Evolutionary conservation across 2,113 vertebrate species (phyloP).

Genomic region (Antigone vipio): DNA sequence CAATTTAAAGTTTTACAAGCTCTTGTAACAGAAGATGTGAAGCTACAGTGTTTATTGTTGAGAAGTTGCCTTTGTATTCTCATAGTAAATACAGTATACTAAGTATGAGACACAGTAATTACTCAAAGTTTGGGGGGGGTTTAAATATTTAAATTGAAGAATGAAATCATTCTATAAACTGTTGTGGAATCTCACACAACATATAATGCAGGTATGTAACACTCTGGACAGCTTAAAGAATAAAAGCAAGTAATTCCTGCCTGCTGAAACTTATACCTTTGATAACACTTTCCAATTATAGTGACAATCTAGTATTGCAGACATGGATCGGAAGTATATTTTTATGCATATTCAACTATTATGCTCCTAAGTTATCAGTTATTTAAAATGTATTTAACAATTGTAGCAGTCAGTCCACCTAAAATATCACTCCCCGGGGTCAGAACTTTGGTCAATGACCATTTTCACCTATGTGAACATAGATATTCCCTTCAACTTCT

Average conservation of each 20-base stretch:
- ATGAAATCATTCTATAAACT: not conserved
- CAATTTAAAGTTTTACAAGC: not conserved
- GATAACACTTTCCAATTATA: not conserved
- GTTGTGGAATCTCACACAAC: not conserved
- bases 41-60: not conserved
- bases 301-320: not conserved
- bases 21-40: not conserved
- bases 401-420: not conserved
- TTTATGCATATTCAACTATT: not conserved
- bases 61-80: not conserved
- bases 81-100: not conserved
- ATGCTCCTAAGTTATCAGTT: not conserved
- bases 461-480: not conserved
- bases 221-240: not conserved
- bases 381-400: not conserved
- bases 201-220: not conserved
- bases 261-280: not conserved
- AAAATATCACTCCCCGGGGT: not conserved
- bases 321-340: not conserved
- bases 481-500: not conserved
- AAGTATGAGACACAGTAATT: not conserved
- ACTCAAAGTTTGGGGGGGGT: not conserved
- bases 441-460: not conserved
- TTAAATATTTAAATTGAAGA: not conserved
- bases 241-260: not conserved